A percentile compares a stretch with the other conserved stretches of the same genome.
Conservation (phyloP, 2,797 vertebrate species). For the Trachops cirrhosus region DNA sequence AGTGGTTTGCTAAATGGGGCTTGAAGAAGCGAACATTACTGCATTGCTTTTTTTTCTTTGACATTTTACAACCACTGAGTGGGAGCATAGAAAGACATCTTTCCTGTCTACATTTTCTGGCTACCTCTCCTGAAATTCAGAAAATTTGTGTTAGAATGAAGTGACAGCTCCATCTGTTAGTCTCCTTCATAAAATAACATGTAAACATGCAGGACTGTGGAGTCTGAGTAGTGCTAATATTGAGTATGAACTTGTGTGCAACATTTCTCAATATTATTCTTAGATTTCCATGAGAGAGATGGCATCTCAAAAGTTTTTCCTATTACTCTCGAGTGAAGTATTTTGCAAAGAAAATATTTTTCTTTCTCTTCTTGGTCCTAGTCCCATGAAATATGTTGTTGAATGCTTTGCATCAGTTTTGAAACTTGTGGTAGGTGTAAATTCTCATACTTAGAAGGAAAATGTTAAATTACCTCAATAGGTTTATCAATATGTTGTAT, state of each 20-base stretch:
- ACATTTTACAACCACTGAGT: slow-evolving; percentile 62
- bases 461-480: background rate
- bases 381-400: background rate
- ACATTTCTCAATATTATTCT: slow-evolving; percentile 29
- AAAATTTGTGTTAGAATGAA: slow-evolving; percentile 33
- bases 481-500: background rate
- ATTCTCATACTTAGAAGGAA: background rate
- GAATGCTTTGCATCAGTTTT: background rate
- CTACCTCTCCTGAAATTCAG: slow-evolving; percentile 49
- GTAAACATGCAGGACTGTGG: background rate
- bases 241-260: background rate
- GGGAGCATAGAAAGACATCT: slow-evolving; percentile 37
- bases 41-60: background rate
- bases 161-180: slow-evolving; percentile 60
- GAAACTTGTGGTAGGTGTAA: background rate
- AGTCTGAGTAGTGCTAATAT: background rate
- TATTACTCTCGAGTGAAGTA: background rate
- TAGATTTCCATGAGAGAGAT: background rate
- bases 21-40: slow-evolving; percentile 4
- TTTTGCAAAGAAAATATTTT: slow-evolving; percentile 23
- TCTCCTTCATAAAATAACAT: slow-evolving; percentile 40
- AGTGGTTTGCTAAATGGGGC: background rate
- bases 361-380: background rate
- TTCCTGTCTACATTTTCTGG: slow-evolving; percentile 47
- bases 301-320: slow-evolving; percentile 1